Percentiles rank a stretch among this genome's conserved stretches.
Conservation (phyloP, 2,888 invertebrate genomes). For the Nemotelus nigrinus region DNA sequence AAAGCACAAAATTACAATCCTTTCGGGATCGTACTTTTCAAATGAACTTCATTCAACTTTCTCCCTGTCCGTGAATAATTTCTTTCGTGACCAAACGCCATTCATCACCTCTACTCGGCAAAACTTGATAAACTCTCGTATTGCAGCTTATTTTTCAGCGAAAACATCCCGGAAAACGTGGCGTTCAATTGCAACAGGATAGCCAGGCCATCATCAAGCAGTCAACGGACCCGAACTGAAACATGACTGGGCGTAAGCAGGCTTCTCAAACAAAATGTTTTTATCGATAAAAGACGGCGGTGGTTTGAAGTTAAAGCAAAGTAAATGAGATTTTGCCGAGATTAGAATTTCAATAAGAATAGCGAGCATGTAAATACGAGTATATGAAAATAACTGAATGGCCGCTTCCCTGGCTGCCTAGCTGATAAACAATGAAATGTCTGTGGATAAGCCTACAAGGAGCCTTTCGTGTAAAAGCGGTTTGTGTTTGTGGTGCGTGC, state of each 20-base stretch:
- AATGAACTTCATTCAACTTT: slow-evolving; percentile 27
- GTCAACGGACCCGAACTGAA: background rate
- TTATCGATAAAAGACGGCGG: background rate
- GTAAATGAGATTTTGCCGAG: slow-evolving; percentile 26
- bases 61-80: slow-evolving; percentile 44
- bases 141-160: slow-evolving; percentile 48
- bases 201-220: slow-evolving; percentile 29
- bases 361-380: slow-evolving; percentile 3
- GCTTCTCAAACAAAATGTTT: background rate
- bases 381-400: background rate
- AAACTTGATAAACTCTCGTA: slow-evolving; percentile 50
- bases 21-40: slow-evolving; percentile 27
- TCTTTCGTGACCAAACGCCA: slow-evolving; percentile 48
- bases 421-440: no score
- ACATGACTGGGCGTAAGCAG: background rate
- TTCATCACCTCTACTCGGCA: slow-evolving; percentile 47
- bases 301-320: slow-evolving; percentile 10
- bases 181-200: slow-evolving; percentile 38
- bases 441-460: no score
- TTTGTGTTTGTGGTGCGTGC: no score
- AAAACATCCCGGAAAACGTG: slow-evolving; percentile 10
- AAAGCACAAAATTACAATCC: slow-evolving; percentile 24
- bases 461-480: no score
- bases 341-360: slow-evolving; percentile 14
- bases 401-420: no score